phyloP scores from a whole-genome alignment of 2,113 vertebrate species.

The Eolophus roseicapilla region DNA sequence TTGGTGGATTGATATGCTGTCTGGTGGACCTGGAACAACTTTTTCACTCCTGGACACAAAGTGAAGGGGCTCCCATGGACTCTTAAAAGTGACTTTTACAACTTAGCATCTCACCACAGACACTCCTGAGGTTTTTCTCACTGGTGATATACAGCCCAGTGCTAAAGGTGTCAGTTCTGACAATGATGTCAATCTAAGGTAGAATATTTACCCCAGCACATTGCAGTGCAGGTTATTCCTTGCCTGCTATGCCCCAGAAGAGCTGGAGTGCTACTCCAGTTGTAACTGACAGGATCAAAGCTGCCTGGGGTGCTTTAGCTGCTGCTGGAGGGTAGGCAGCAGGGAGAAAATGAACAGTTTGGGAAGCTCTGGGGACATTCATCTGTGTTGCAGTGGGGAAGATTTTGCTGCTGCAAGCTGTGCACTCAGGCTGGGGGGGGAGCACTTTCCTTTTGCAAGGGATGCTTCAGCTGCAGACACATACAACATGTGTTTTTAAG shows the following conservation, averaged over 20 bases:
- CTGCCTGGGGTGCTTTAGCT: conserved; percentile 58
- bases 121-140: neutral
- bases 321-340: conserved; percentile 47
- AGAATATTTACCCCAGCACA: neutral
- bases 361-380: conserved; percentile 20
- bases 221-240: neutral
- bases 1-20: conserved; percentile 70
- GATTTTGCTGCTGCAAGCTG: conserved; percentile 48
- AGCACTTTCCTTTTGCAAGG: neutral
- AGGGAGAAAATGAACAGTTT: conserved; percentile 53
- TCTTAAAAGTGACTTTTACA: conserved; percentile 33
- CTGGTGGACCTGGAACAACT: conserved; percentile 62
- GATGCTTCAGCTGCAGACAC: neutral
- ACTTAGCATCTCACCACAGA: neutral
- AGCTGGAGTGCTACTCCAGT: conserved; percentile 57
- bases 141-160: too few species aligned
- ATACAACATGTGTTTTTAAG: neutral
- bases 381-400: neutral
- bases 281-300: conserved; percentile 64
- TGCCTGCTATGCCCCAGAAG: conserved; percentile 16
- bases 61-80: conserved; percentile 23
- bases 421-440: neutral
- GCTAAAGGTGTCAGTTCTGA: neutral
- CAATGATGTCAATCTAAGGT: fast-evolving
- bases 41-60: conserved; percentile 41